phyloP scores from a whole-genome alignment of 1,140 invertebrate species.

The Plodia interpunctella region DNA sequence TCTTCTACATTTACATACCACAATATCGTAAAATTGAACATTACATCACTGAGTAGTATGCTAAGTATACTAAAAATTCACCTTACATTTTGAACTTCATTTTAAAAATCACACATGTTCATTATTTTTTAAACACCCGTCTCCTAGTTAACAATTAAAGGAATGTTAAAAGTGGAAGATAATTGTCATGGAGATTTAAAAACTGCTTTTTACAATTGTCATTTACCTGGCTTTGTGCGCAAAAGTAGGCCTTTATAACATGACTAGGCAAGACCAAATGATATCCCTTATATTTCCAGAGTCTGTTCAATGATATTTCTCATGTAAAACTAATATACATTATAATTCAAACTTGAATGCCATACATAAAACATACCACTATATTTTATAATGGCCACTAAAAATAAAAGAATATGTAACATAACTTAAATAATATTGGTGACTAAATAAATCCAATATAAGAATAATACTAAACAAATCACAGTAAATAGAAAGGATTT shows the following conservation, averaged over 20 bases:
- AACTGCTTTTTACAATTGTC: conserved; percentile 15
- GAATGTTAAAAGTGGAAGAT: conserved; percentile 69
- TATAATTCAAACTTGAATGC: not conserved
- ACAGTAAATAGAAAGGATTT: conserved; percentile 56
- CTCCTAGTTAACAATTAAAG: conserved; percentile 39
- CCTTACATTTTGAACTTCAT: conserved; percentile 58
- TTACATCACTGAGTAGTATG: conserved; percentile 38
- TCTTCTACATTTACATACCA: conserved; percentile 41
- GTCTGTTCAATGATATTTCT: not conserved
- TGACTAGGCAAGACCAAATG: conserved; percentile 69
- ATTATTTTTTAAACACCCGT: conserved; percentile 20
- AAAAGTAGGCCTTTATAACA: conserved; percentile 57
- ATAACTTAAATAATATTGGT: conserved; percentile 10
- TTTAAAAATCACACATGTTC: conserved; percentile 51
- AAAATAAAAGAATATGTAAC: not conserved
- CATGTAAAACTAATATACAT: conserved; percentile 1
- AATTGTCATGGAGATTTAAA: conserved; percentile 30
- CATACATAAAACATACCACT: not conserved
- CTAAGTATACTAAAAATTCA: conserved; percentile 52
- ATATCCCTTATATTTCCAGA: not conserved
- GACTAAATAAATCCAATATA: conserved; percentile 21
- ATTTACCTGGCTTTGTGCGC: not conserved
- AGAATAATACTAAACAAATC: conserved; percentile 59
- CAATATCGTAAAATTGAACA: conserved; percentile 62
- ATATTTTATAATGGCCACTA: not conserved